Base-by-base conservation (phyloP, 2,888 invertebrate genomes). In the Furcula furcula region DNA sequence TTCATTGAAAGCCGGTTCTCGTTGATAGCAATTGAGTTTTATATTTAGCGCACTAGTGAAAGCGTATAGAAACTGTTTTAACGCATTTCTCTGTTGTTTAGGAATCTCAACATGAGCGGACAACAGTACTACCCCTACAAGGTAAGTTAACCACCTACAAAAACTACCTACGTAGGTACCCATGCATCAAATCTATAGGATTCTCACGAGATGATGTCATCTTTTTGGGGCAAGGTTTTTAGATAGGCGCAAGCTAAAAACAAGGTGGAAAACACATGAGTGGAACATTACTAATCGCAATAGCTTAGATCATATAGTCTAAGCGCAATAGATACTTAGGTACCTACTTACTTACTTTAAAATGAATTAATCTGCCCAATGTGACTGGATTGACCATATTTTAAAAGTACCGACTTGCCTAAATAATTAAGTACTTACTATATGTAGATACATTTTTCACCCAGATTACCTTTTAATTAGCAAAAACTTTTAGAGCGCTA, bases 51-150 rank as follows among this genome's bases (percentile, higher is more conserved):
- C 45, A 39, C 40, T 40, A 35, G 51, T 61, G 60, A 63, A 59
- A 55, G 55, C 42, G 51, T n/a, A 56, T 28, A 18, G 12, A 16
- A 28, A 18, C 43, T 62, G 70, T 56, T 65, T 42, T 55, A 60
- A 60, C 51, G 40, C 31, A 37, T 40, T 56, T 64, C 7, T 71
- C 64, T 65, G 36, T 71, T 75, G 75, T 56, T 65, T 75, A 83
- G 82, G 70, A 78, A 74, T 64, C 63, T 72, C 85, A 92, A 81
- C 73, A 94, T 94, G 94, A 92, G 93, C 82, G 93, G 93, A 76
- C 93, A 94, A 68, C 94, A 95, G 85, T 95, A 95, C 85, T 95
- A 95, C 85, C 95, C 95, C 69, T 95, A 94, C 92, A 95, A 95
- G 93, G 95, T 95, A 81, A 93, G 91, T 71, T 65, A 65, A 55